Evolutionary conservation across 2,888 invertebrate species (phyloP).

Genomic region (Magallana nippona): DNA sequence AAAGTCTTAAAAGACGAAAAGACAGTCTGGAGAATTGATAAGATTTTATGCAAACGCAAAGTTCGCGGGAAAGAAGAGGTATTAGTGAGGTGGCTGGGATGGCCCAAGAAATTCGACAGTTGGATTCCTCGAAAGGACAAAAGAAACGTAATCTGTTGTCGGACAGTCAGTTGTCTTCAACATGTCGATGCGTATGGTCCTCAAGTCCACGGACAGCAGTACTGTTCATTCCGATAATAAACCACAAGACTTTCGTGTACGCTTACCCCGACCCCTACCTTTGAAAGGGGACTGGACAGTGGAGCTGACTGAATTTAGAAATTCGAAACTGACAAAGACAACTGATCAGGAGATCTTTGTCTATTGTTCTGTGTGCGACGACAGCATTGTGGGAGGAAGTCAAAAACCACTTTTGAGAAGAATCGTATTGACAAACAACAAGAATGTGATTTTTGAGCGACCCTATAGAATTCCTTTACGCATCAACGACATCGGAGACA

Average conservation of each 20-base stretch:
- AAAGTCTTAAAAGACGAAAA: conserved; percentile 46
- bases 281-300: conserved; percentile 44
- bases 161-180: conserved; percentile 29
- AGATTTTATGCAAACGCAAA: conserved; percentile 42
- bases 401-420: conserved; percentile 1
- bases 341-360: neutral
- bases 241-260: conserved; percentile 40
- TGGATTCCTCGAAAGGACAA: neutral
- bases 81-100: conserved; percentile 43
- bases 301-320: conserved; percentile 26
- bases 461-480: conserved; percentile 28
- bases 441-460: neutral
- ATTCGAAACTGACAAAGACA: neutral
- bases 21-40: conserved; percentile 42
- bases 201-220: conserved; percentile 28
- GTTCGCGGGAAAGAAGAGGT: conserved; percentile 20
- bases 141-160: no score
- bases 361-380: conserved; percentile 3
- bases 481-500: neutral
- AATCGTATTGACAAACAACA: conserved; percentile 33
- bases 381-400: neutral
- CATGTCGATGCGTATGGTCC: conserved; percentile 38
- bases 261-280: conserved; percentile 32
- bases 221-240: conserved; percentile 40
- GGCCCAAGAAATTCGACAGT: conserved; percentile 36